A percentile compares a stretch with the other conserved stretches of the same genome.
Conservation (phyloP, 1,140 invertebrate species). For the Brachionus plicatilis region DNA sequence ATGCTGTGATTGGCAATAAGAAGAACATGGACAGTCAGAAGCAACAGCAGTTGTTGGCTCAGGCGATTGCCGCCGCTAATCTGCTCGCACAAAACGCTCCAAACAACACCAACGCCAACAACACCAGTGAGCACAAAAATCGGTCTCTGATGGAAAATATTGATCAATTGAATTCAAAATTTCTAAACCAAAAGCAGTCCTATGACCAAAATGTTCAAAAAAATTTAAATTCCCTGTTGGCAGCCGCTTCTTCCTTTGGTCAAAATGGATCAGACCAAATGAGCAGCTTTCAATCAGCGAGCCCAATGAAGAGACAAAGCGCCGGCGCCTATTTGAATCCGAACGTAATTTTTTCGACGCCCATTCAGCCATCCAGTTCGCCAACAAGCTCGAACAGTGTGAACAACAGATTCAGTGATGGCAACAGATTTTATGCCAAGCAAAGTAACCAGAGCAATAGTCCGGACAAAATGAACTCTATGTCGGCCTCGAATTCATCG, state of each 20-base stretch:
- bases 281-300: background rate
- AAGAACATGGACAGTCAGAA: conserved; percentile 8
- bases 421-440: background rate
- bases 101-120: no score
- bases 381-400: background rate
- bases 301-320: background rate
- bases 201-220: background rate
- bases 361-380: background rate
- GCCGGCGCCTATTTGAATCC: background rate
- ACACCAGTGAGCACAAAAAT: background rate
- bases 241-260: background rate
- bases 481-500: conserved; percentile 18
- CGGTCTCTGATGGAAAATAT: conserved; percentile 18
- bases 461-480: conserved; percentile 16
- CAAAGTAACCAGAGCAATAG: background rate
- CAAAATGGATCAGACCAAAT: background rate
- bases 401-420: background rate
- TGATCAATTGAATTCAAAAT: conserved; percentile 31
- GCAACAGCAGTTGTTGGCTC: background rate
- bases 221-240: conserved; percentile 10
- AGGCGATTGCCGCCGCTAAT: background rate
- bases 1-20: conserved; percentile 8
- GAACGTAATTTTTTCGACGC: background rate
- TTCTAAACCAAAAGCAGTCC: background rate
- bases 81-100: background rate